Base-by-base conservation (phyloP, 2,113 vertebrate species). In the Synchiropus splendidus region DNA sequence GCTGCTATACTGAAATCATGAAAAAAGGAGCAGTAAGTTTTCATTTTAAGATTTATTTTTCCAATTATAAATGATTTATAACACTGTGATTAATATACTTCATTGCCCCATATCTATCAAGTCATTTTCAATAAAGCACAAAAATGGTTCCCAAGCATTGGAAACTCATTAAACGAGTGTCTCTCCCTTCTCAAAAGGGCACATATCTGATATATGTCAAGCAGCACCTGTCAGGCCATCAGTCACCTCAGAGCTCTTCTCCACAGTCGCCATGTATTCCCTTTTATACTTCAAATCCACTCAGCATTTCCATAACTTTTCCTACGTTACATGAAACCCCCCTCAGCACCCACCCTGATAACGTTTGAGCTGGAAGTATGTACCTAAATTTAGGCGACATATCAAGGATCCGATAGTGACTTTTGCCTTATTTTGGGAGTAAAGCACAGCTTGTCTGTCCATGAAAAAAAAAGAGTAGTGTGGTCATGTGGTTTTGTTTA, bases 191-290 rank as follows among this genome's bases (percentile, higher is more conserved):
- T 82, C 70, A 79, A 78, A 87, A 82, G 73, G 61, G 69, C 76
- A 68, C 52, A 83, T 85, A 87, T 85, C 64, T 85, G 87, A 90
- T 87, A 87, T 78, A 57, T 36, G 16, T 64, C 72, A 74, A 67
- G 69, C 74, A 72, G 74, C 87, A 94, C 88, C 91, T 94, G 90
- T 91, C 86, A 68, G 40, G 68, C 82, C 81, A 89, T 94, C 88
- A 83, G 88, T 88, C 87, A 89, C 80, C 52, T 60, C 71, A 81
- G 72, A 81, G 83, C 85, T 85, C 85, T 83, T 85, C 87, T 82
- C 87, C 88, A 87, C 88, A 81, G 83, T 76, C 72, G 79, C 74
- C 79, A 68, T 68, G 84, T 89, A 88, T 91, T 87, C 67, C 83
- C 74, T 64, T 78, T 80, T 85, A 75, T 72, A 64, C 74, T 75